Evolutionary conservation across 2,113 vertebrate genomes (phyloP).

Genomic region (Ammodytes dubius): DNA sequence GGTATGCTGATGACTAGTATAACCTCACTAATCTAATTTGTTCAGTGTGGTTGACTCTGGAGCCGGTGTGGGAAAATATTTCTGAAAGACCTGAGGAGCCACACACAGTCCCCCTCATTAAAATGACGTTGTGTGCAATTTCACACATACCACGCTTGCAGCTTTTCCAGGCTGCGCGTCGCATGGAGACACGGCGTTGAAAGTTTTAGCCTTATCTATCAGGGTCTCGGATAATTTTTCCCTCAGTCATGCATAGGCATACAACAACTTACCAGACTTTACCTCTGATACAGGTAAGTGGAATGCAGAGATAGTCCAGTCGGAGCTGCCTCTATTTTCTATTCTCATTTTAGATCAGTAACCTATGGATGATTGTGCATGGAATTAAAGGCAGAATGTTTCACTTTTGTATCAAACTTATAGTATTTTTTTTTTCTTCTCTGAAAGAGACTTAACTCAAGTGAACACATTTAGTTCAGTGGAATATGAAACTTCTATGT

Average conservation of each 20-base stretch:
- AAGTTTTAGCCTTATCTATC: conserved; percentile 8
- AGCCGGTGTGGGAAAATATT: conserved; percentile 86
- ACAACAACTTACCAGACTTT: conserved; percentile 61
- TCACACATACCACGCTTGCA: conserved; percentile 60
- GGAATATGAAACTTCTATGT: background rate
- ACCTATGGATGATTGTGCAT: background rate
- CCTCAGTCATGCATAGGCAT: conserved; percentile 58
- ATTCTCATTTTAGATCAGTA: background rate
- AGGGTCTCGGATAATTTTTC: conserved; percentile 25
- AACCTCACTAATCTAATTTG: conserved; percentile 87
- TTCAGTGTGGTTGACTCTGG: conserved; percentile 85
- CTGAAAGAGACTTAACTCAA: accelerated
- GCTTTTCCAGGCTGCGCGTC: conserved; percentile 44
- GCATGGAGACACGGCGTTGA: conserved; percentile 1
- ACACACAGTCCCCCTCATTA: conserved; percentile 62
- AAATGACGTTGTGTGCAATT: conserved; percentile 57
- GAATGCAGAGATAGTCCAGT: background rate
- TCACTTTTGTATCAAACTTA: background rate
- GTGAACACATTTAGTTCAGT: background rate
- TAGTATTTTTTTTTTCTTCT: background rate
- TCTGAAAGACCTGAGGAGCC: conserved; percentile 67
- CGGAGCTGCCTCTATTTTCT: too few species aligned
- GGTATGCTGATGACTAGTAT: conserved; percentile 78
- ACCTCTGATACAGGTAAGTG: conserved; percentile 75
- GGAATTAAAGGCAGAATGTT: too few species aligned